Evolutionary conservation across 2,888 invertebrate species (phyloP).

Genomic region (Epinotia demarniana): DNA sequence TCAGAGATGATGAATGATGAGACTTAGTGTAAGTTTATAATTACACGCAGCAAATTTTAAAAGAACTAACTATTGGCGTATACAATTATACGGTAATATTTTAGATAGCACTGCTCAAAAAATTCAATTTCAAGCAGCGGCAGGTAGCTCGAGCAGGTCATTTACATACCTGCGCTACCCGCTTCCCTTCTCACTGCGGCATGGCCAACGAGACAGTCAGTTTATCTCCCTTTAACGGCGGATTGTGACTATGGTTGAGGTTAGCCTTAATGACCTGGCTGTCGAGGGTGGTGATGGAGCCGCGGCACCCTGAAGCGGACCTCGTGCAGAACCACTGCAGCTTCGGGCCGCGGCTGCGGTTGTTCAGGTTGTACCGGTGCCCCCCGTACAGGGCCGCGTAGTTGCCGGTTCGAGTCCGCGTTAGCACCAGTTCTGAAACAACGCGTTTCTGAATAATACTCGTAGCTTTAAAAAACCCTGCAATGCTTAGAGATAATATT

Average conservation of each 20-base stretch:
- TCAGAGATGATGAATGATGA: too few relatives aligned
- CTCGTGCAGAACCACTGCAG: constrained; percentile 55
- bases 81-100: too few relatives aligned
- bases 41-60: too few relatives aligned
- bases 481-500: too few relatives aligned
- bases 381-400: constrained; percentile 51
- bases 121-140: too few relatives aligned
- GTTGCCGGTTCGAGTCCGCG: constrained; percentile 48
- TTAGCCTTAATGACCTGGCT: constrained; percentile 26
- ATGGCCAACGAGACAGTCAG: not conserved
- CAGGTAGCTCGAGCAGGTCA: too few relatives aligned
- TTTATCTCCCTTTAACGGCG: not conserved
- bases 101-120: too few relatives aligned
- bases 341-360: constrained; percentile 50
- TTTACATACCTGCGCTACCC: too few relatives aligned
- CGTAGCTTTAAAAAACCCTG: not conserved
- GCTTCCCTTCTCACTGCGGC: not conserved
- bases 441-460: not conserved
- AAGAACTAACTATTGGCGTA: too few relatives aligned
- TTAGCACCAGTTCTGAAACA: constrained; percentile 48
- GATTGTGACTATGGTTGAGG: constrained; percentile 12
- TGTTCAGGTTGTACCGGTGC: constrained; percentile 54
- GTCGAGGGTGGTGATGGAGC: constrained; percentile 40
- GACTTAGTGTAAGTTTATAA: too few relatives aligned
- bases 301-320: constrained; percentile 42